phyloP scores from a whole-genome alignment of 2,888 invertebrate genomes.

The Vandiemenella viatica region DNA sequence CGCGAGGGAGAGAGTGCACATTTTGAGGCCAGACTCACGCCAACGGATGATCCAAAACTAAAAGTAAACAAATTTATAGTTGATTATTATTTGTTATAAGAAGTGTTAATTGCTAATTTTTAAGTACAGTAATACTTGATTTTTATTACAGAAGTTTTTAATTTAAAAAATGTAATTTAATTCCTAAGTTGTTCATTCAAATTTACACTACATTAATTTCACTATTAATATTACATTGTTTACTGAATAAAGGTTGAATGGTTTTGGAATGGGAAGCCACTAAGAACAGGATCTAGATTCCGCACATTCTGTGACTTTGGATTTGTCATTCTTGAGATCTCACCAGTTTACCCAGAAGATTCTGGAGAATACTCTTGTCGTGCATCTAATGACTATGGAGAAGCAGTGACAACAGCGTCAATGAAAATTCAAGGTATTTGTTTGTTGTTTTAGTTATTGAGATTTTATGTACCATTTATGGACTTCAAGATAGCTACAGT shows the following conservation, averaged over 20 bases:
- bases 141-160: too few relatives aligned
- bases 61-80: constrained; percentile 34
- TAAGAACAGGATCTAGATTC: constrained; percentile 80
- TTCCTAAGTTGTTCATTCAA: too few relatives aligned
- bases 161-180: too few relatives aligned
- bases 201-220: too few relatives aligned
- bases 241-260: constrained; percentile 74
- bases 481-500: too few relatives aligned
- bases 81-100: too few relatives aligned
- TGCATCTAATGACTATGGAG: constrained; percentile 76
- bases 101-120: too few relatives aligned
- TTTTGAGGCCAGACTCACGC: constrained; percentile 76
- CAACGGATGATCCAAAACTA: constrained; percentile 79
- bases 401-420: constrained; percentile 76
- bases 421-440: constrained; percentile 67
- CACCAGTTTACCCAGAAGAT: constrained; percentile 92
- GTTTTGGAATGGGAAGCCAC: constrained; percentile 86
- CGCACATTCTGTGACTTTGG: constrained; percentile 97
- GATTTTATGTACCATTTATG: too few relatives aligned
- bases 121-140: too few relatives aligned
- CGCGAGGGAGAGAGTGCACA: constrained; percentile 85
- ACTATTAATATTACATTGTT: too few relatives aligned
- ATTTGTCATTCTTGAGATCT: constrained; percentile 91
- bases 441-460: too few relatives aligned
- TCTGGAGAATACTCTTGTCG: constrained; percentile 83